phyloP scores from a whole-genome alignment of 2,797 vertebrate genomes.

The Smutsia temminckii region DNA sequence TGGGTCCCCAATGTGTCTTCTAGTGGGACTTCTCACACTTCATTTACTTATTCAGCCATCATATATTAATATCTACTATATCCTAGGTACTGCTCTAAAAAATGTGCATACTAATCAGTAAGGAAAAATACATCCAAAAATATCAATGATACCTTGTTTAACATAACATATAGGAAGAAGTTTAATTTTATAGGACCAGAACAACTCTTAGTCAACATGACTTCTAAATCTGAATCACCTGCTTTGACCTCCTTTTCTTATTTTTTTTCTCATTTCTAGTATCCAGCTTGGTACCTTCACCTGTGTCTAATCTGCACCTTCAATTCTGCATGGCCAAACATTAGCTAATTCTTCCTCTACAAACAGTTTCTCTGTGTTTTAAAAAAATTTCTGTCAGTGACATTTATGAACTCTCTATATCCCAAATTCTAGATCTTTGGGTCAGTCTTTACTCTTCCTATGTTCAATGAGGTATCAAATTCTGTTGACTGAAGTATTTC shows the following conservation, averaged over 20 bases:
- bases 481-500: background rate
- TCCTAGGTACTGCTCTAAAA: background rate
- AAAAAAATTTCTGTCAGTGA: background rate
- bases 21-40: background rate
- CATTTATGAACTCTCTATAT: background rate
- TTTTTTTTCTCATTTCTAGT: background rate
- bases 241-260: background rate
- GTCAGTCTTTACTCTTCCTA: background rate
- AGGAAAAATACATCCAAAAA: background rate
- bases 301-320: background rate
- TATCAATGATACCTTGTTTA: background rate
- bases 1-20: background rate
- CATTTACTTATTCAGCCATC: background rate
- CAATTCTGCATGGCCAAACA: background rate
- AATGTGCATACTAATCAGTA: background rate
- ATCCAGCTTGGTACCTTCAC: background rate
- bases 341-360: background rate
- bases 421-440: background rate
- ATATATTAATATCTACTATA: background rate
- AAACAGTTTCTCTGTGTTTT: background rate
- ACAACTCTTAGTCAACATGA: background rate
- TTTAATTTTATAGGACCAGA: background rate
- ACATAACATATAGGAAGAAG: background rate
- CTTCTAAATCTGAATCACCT: background rate
- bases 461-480: background rate